A percentile compares a stretch with the other conserved stretches of the same genome.
phyloP scores from a whole-genome alignment of 2,888 invertebrate genomes.

The Nemoura dubitans region DNA sequence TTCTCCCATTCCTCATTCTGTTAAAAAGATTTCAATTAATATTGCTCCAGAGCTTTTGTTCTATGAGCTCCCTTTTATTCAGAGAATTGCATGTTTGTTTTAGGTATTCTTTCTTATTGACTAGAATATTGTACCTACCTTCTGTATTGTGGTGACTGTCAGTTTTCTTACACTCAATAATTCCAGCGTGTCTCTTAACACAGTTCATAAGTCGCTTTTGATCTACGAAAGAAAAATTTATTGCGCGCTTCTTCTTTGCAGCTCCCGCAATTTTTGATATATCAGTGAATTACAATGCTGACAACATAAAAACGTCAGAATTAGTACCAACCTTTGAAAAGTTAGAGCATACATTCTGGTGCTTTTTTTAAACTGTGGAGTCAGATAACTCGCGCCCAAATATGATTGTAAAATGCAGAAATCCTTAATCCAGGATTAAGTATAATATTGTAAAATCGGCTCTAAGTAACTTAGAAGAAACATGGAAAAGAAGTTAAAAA shows the following conservation, averaged over 20 bases:
- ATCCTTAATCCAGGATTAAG: neutral
- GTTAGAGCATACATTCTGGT: neutral
- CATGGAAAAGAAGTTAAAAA: no score
- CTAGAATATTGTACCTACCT: constrained; percentile 7
- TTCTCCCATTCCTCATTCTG: neutral
- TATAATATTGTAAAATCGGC: neutral
- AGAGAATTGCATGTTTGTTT: neutral
- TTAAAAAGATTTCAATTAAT: neutral
- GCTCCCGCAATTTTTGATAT: neutral
- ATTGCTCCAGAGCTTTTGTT: neutral
- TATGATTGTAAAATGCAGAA: neutral
- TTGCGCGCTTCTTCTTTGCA: neutral
- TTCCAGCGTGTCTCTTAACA: neutral
- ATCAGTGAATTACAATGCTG: neutral
- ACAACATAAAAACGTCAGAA: neutral
- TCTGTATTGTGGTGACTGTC: neutral
- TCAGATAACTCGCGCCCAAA: neutral
- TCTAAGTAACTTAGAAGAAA: neutral
- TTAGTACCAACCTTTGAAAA: constrained; percentile 4
- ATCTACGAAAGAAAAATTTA: neutral
- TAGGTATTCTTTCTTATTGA: neutral
- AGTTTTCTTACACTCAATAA: neutral
- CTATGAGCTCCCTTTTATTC: neutral
- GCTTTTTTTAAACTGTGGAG: neutral
- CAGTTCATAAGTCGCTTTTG: neutral